Conservation (phyloP, 2,113 vertebrate genomes). For the Myrmophylax atrothorax region DNA sequence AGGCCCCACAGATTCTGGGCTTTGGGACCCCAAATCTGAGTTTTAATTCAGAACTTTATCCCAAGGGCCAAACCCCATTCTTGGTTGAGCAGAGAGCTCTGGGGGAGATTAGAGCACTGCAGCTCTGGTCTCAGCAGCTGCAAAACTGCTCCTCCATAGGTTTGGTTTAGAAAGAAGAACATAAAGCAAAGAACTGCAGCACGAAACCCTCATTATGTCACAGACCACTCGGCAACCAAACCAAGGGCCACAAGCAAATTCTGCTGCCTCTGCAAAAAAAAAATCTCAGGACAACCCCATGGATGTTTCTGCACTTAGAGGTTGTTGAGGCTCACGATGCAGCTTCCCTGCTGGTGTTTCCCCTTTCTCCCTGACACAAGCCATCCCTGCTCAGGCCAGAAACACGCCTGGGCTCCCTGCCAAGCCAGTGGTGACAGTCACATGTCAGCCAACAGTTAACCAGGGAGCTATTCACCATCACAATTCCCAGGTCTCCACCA, state of each 20-base stretch:
- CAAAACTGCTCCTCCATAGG: rapidly evolving
- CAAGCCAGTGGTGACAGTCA: neutral
- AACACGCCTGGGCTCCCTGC: neutral
- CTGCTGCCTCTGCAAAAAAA: neutral
- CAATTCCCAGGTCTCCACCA: neutral
- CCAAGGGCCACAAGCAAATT: rapidly evolving
- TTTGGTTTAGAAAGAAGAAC: neutral
- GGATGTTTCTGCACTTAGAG: rapidly evolving
- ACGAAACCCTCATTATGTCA: rapidly evolving
- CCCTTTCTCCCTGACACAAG: neutral
- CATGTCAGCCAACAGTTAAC: neutral
- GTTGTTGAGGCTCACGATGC: neutral
- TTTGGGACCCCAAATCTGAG: neutral
- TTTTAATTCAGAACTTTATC: neutral
- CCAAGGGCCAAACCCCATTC: neutral
- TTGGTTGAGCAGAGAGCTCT: neutral
- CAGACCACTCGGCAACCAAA: rapidly evolving
- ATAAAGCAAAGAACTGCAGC: neutral
- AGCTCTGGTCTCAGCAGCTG: neutral
- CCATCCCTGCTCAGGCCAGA: neutral
- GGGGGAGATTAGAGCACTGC: rapidly evolving
- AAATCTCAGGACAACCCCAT: neutral
- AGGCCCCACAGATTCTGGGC: neutral
- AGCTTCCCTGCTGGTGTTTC: neutral
- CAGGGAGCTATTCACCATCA: neutral